These are phyloP conservation scores for Lasiurus borealis DNA, from an alignment of 2,113 vertebrate species.

Conservation along the genomic window DNA sequence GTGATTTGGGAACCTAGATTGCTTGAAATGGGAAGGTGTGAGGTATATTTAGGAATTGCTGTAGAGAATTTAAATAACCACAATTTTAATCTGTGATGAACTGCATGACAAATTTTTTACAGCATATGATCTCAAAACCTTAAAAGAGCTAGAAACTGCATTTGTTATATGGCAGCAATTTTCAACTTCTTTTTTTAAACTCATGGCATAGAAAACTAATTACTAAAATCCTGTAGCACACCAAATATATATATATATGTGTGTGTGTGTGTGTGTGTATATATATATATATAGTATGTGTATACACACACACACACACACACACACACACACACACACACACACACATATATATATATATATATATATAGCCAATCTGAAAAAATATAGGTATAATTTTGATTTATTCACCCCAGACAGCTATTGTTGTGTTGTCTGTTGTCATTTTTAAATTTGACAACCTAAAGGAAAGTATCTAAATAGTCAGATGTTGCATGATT, in stretches of 20 bases:
- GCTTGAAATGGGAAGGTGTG: not conserved
- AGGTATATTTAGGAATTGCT: not conserved
- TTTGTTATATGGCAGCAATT: not conserved
- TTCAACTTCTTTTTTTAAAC: not conserved
- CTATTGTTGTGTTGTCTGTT: not conserved
- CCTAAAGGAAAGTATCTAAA: not conserved
- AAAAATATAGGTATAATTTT: not conserved
- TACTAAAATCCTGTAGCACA: not conserved
- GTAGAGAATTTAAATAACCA: not conserved
- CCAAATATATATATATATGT: not conserved
- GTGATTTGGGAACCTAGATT: not conserved
- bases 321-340: no score
- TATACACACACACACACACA: no score
- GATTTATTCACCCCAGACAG: not conserved
- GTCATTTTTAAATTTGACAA: not conserved
- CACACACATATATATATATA: no score
- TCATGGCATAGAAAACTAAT: not conserved
- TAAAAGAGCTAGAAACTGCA: not conserved
- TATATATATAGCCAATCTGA: not conserved
- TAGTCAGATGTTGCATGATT: not conserved
- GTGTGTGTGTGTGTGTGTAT: no score
- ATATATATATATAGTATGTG: no score
- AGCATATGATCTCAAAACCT: not conserved
- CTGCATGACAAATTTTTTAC: not conserved
- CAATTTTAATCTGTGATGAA: conserved; percentile 38